Conservation (phyloP, 2,797 vertebrate species). For the Pristis pectinata region DNA sequence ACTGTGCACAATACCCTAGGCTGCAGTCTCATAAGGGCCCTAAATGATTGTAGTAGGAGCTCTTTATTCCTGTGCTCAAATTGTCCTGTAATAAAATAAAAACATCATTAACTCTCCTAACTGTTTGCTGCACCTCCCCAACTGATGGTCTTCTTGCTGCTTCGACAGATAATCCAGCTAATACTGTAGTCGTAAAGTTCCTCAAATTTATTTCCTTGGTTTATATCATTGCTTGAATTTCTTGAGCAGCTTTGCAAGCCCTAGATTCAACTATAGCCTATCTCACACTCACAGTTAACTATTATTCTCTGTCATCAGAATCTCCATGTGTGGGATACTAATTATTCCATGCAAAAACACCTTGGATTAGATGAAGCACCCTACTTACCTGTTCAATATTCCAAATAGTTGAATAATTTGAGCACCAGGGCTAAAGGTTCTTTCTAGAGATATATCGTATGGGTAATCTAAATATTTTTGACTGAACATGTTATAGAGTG, state of each 20-base stretch:
- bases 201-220: not conserved
- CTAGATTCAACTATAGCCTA: not conserved
- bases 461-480: not conserved
- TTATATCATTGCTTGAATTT: not conserved
- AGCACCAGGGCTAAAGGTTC: slow-evolving; percentile 42
- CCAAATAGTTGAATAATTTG: slow-evolving; percentile 45
- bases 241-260: not conserved
- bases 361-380: not conserved
- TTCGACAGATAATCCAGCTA: not conserved
- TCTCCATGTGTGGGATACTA: not conserved
- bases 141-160: not conserved
- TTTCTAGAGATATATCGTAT: not conserved
- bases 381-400: slow-evolving; percentile 39
- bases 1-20: no score
- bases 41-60: no score
- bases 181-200: not conserved
- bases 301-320: not conserved
- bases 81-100: no score
- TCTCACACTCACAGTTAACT: not conserved
- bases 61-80: no score
- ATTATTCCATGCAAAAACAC: not conserved
- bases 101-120: no score
- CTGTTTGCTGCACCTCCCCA: no score
- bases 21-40: no score
- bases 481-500: not conserved